These are phyloP conservation scores for Drosophila ustulata DNA, from an alignment of 2,888 invertebrate genomes.

Conservation along the genomic window DNA sequence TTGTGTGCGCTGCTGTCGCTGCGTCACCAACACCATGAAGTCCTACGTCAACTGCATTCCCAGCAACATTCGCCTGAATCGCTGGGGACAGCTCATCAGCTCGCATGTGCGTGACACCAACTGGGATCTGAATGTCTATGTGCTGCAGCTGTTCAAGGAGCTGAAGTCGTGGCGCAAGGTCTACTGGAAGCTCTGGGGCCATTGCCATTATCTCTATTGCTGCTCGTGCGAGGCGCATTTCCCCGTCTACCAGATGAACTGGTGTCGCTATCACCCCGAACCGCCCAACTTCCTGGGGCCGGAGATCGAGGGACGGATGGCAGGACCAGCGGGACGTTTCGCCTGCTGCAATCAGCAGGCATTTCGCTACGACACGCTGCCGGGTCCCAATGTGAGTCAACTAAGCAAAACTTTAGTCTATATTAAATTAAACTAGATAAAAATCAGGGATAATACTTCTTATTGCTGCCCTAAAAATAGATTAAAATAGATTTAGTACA, in stretches of 20 bases:
- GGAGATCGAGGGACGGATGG: conserved; percentile 86
- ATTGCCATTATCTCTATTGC: conserved; percentile 94
- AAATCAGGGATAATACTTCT: no score
- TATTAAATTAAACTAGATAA: not conserved
- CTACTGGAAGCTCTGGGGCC: conserved; percentile 97
- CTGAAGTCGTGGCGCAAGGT: conserved; percentile 95
- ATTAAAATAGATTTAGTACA: no score
- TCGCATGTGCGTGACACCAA: conserved; percentile 90
- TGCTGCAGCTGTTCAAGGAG: conserved; percentile 90
- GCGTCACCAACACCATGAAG: conserved; percentile 89
- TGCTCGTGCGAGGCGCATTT: conserved; percentile 91
- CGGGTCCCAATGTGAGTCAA: conserved; percentile 82
- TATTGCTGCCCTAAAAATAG: no score
- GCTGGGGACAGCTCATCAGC: conserved; percentile 90
- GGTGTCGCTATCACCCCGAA: conserved; percentile 94
- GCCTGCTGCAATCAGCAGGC: conserved; percentile 96
- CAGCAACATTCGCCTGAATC: conserved; percentile 90
- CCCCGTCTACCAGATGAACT: conserved; percentile 91
- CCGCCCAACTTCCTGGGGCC: conserved; percentile 91
- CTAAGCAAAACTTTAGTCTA: not conserved
- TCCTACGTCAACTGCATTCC: conserved; percentile 90
- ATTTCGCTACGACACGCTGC: conserved; percentile 86
- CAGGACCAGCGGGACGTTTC: conserved; percentile 91
- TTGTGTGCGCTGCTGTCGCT: conserved; percentile 90
- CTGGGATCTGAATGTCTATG: conserved; percentile 94